These are phyloP conservation scores for Polypterus bichir DNA, from an alignment of 2,113 vertebrate genomes.

Conservation along the genomic window DNA sequence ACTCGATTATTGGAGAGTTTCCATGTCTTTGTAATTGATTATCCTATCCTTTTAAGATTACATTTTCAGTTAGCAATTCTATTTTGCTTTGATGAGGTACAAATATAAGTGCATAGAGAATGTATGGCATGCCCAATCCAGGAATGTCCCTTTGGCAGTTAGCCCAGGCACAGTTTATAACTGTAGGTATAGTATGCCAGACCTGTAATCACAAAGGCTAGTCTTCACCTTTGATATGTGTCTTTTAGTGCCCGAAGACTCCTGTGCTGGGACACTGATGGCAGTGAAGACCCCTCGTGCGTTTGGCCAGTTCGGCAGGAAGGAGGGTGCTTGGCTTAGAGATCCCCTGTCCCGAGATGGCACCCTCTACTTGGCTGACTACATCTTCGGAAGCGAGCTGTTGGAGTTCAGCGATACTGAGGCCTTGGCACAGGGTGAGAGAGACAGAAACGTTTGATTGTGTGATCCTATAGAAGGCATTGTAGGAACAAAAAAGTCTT, in stretches of 20 bases:
- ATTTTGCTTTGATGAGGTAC: background rate
- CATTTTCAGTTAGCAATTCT: background rate
- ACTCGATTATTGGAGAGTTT: no score
- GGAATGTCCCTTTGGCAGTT: background rate
- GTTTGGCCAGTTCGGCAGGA: background rate
- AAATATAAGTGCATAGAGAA: background rate
- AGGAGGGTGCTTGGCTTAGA: slow-evolving; percentile 7
- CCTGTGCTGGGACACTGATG: slow-evolving; percentile 2
- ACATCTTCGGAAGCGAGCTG: slow-evolving; percentile 6
- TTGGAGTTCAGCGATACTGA: slow-evolving; percentile 7
- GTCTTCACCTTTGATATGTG: background rate
- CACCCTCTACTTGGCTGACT: slow-evolving; percentile 5
- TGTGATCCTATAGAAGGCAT: no score
- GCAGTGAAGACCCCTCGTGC: background rate
- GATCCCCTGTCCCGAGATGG: slow-evolving; percentile 1
- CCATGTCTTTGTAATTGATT: no score
- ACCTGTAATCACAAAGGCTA: background rate
- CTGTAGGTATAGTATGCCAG: background rate
- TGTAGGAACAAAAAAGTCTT: background rate
- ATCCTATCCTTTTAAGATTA: no score
- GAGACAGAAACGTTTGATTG: background rate
- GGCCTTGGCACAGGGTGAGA: slow-evolving; percentile 7
- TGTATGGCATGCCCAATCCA: background rate
- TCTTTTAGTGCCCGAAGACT: background rate
- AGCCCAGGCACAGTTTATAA: no score